Conservation (phyloP, 2,797 vertebrate genomes). For the Chromis chromis region DNA sequence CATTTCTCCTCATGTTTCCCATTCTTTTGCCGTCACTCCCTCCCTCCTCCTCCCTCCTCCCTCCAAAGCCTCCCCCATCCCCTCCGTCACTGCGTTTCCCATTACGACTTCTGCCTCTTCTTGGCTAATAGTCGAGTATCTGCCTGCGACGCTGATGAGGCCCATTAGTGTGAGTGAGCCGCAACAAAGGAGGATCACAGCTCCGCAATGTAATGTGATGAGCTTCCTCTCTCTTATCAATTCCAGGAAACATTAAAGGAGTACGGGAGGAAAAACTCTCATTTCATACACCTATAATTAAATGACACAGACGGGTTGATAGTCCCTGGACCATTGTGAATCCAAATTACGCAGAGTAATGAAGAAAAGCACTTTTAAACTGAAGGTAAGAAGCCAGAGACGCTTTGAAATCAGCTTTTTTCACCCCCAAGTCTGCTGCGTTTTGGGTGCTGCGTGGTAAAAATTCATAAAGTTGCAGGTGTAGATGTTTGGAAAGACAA, state of each 20-base stretch:
- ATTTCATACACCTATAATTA: slow-evolving; percentile 90
- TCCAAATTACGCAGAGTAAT: slow-evolving; percentile 77
- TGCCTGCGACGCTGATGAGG: slow-evolving; percentile 85
- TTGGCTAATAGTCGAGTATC: slow-evolving; percentile 88
- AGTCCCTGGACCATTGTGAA: slow-evolving; percentile 72
- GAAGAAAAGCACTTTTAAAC: slow-evolving; percentile 66
- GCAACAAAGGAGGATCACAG: slow-evolving; percentile 86
- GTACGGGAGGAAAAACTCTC: slow-evolving; percentile 74
- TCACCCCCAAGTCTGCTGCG: slow-evolving; percentile 12
- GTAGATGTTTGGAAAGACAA: slow-evolving; percentile 6
- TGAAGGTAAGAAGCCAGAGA: slow-evolving; percentile 35
- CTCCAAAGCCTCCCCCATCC: background rate
- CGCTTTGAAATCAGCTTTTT: slow-evolving; percentile 34
- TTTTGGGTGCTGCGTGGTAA: background rate
- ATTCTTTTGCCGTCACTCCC: too few species aligned
- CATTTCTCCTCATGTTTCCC: background rate
- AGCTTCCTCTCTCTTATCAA: slow-evolving; percentile 83
- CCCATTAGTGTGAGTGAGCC: slow-evolving; percentile 88
- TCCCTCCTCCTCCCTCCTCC: background rate
- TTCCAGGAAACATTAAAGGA: slow-evolving; percentile 85
- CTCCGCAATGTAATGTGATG: slow-evolving; percentile 84
- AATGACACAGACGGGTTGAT: slow-evolving; percentile 86
- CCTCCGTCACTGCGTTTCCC: slow-evolving; percentile 39
- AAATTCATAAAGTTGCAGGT: slow-evolving; percentile 1
- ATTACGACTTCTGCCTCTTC: slow-evolving; percentile 81